Conservation (phyloP, 2,113 vertebrate genomes). For the Ceyx melanurus region DNA sequence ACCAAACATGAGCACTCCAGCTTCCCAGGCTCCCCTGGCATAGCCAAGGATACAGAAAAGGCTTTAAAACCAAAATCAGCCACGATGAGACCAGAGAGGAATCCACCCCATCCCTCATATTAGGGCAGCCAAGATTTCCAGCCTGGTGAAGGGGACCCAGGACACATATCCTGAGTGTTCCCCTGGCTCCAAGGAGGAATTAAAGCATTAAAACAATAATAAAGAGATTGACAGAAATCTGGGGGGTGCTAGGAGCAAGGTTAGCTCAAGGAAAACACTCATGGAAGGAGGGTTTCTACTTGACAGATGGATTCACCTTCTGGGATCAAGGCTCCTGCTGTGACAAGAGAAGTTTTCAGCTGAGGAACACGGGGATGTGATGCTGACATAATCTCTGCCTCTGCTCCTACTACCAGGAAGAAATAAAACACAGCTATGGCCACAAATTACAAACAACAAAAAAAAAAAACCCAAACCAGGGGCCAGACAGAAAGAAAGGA, state of each 20-base stretch:
- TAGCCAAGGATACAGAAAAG: not conserved
- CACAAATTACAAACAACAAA: not conserved
- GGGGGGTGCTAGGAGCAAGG: not conserved
- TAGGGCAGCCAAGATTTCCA: not conserved
- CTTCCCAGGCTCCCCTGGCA: not conserved
- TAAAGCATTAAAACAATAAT: not conserved
- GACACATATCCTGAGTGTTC: not conserved
- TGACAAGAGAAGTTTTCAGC: not conserved
- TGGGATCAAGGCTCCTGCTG: not conserved
- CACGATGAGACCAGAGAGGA: not conserved
- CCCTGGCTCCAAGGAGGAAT: not conserved
- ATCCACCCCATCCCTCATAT: not conserved
- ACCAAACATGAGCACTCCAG: fast-evolving
- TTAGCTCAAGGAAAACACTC: not conserved
- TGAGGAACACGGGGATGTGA: not conserved
- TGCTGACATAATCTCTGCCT: not conserved
- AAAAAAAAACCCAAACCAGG: not conserved
- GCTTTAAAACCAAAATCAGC: not conserved
- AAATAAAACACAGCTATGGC: not conserved
- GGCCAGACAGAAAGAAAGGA: not conserved
- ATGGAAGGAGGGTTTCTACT: not conserved
- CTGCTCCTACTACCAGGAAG: not conserved
- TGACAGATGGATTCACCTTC: not conserved
- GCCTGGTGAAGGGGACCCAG: not conserved
- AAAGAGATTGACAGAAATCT: not conserved